phyloP scores from a whole-genome alignment of 1,140 invertebrate genomes.

The Pseudomyrmex flavicornis region DNA sequence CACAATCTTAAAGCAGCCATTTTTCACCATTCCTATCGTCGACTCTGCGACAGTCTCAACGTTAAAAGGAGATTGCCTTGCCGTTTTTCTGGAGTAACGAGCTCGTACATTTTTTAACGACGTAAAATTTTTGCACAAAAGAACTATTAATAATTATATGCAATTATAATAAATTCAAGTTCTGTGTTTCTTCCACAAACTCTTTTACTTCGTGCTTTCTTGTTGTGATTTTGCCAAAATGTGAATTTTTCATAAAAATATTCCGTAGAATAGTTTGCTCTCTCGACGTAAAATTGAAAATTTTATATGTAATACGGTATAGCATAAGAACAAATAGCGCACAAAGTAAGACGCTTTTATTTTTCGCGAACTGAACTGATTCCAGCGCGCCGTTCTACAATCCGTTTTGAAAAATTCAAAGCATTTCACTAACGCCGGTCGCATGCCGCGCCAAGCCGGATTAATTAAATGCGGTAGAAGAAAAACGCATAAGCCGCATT shows the following conservation, averaged over 20 bases:
- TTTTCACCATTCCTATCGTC: neutral
- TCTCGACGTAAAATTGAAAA: neutral
- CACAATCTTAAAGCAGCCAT: conserved; percentile 13
- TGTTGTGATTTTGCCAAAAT: neutral
- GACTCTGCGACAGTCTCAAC: neutral
- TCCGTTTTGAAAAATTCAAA: conserved; percentile 68
- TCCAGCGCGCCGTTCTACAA: conserved; percentile 58
- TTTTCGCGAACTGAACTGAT: conserved; percentile 31
- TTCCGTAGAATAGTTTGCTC: neutral
- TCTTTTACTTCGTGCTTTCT: neutral
- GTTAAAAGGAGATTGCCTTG: neutral
- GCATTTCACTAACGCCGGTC: conserved; percentile 34
- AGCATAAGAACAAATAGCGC: neutral
- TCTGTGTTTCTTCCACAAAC: too few species aligned
- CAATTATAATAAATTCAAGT: too few species aligned
- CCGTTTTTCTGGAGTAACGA: neutral
- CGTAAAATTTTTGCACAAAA: neutral
- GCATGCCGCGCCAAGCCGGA: conserved; percentile 52
- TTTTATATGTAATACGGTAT: neutral
- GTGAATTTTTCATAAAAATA: neutral
- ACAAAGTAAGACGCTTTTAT: conserved; percentile 31
- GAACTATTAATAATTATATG: neutral
- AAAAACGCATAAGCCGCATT: conserved; percentile 42
- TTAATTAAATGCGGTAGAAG: conserved; percentile 45
- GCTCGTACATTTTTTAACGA: neutral